These are phyloP conservation scores for Amazonetta brasiliensis DNA, from an alignment of 2,797 vertebrate species.

Conservation along the genomic window DNA sequence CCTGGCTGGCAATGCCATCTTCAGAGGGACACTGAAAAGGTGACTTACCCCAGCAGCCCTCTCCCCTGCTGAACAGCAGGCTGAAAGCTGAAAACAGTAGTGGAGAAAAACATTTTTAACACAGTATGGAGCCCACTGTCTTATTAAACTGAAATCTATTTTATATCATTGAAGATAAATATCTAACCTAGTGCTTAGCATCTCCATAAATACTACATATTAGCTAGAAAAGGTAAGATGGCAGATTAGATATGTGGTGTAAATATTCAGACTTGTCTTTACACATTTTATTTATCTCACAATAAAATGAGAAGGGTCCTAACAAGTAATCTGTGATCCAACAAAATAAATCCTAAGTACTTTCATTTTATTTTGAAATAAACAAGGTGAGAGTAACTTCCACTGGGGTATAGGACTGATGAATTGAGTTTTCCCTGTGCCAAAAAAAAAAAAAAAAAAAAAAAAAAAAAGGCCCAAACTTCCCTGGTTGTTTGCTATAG, in stretches of 20 bases:
- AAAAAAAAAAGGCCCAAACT: neutral
- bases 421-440: neutral
- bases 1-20: neutral
- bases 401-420: neutral
- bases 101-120: neutral
- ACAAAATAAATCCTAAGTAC: neutral
- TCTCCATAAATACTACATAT: slow-evolving; percentile 1
- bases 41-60: neutral
- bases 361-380: neutral
- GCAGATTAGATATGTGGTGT: neutral
- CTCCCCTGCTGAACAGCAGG: neutral
- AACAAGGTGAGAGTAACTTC: neutral
- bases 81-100: neutral
- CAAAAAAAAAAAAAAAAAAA: neutral
- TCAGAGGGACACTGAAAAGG: neutral
- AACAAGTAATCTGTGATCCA: neutral
- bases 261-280: neutral
- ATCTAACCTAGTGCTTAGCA: neutral
- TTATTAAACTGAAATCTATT: neutral
- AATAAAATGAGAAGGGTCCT: neutral
- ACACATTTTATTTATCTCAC: neutral
- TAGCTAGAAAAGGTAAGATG: neutral
- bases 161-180: neutral
- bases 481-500: neutral
- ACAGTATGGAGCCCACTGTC: neutral